Conservation (phyloP, 2,113 vertebrate species). For the Cairina moschata region DNA sequence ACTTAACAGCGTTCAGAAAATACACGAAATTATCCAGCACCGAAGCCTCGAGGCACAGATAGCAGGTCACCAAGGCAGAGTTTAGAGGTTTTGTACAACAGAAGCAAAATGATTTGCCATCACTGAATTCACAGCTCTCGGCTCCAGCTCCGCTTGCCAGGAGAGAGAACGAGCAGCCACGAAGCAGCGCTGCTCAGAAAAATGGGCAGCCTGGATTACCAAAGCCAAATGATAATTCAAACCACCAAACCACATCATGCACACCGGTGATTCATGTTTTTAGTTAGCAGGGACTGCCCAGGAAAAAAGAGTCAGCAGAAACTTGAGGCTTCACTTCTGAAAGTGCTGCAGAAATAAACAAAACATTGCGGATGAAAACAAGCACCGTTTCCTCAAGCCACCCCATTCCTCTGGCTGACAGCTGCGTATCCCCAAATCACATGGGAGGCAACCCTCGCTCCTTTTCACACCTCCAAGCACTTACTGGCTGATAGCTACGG, state of each 20-base stretch:
- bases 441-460: neutral
- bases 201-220: neutral
- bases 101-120: neutral
- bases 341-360: neutral
- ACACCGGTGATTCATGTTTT: neutral
- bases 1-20: neutral
- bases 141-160: neutral
- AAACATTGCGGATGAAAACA: neutral
- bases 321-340: neutral
- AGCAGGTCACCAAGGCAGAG: neutral
- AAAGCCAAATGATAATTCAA: neutral
- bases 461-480: neutral
- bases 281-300: neutral
- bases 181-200: neutral
- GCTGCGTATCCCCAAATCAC: rapidly evolving
- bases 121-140: neutral
- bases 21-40: neutral
- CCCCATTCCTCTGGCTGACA: neutral
- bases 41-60: neutral
- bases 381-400: neutral
- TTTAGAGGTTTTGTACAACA: neutral
- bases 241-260: slow-evolving; percentile 3
- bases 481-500: neutral
- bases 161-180: neutral
- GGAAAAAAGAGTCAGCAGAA: neutral